phyloP scores from a whole-genome alignment of 1,140 invertebrate species.

The Drosophila lini region DNA sequence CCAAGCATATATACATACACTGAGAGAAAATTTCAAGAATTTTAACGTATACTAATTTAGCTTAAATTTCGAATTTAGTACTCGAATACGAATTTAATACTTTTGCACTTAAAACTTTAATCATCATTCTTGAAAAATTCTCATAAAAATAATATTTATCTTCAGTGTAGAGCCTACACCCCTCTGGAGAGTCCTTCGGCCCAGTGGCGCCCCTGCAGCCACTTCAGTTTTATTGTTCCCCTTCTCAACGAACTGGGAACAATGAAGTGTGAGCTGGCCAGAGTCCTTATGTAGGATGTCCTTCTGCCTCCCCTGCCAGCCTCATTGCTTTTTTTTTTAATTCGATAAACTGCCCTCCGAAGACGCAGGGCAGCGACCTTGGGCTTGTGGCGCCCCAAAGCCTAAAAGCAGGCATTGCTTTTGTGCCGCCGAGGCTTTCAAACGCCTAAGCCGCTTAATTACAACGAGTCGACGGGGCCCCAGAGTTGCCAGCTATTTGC shows the following conservation, averaged over 20 bases:
- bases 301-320: slow-evolving; percentile 1
- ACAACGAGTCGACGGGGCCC: slow-evolving; percentile 63
- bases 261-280: slow-evolving; percentile 69
- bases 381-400: slow-evolving; percentile 57
- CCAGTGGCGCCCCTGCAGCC: slow-evolving; percentile 38
- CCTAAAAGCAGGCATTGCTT: slow-evolving; percentile 72
- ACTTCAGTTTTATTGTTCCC: slow-evolving; percentile 76
- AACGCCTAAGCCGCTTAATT: slow-evolving; percentile 78
- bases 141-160: background rate
- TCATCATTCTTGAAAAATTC: too few relatives aligned
- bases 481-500: slow-evolving; percentile 66
- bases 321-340: slow-evolving; percentile 73
- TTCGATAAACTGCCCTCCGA: slow-evolving; percentile 79
- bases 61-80: background rate
- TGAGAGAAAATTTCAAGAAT: background rate
- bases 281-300: slow-evolving; percentile 5
- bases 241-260: slow-evolving; percentile 43
- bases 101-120: too few relatives aligned
- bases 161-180: slow-evolving; percentile 8
- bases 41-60: background rate
- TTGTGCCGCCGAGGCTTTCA: slow-evolving; percentile 61
- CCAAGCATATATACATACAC: slow-evolving; percentile 18
- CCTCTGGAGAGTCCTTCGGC: slow-evolving; percentile 20
- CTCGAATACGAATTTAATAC: too few relatives aligned
- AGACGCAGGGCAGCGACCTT: slow-evolving; percentile 67